Base-by-base conservation (phyloP, 2,797 vertebrate genomes). In the Morelia viridis region DNA sequence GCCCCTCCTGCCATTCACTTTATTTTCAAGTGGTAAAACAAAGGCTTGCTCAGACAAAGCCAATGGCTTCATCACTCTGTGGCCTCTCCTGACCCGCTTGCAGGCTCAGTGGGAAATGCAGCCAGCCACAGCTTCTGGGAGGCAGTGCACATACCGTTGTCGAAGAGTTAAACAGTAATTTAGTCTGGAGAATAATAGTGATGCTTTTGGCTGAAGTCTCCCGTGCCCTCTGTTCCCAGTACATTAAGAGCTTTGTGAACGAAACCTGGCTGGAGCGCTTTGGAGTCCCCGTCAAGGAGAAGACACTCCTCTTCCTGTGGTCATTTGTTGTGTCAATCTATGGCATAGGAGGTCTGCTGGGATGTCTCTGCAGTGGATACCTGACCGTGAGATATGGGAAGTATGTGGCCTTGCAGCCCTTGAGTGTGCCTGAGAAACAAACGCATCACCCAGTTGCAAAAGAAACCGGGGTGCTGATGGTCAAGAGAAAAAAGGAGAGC, bases 281-380 rank as follows among this genome's bases (percentile, higher is more conserved):
- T 90, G 97, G 97, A 80, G 41, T 95, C 11, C 96, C 97, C 85
- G 93, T 98, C 60, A 94, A 97, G 87, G 95, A 97, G 2, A 96
- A 97, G 96, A 97, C 97, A 90, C 94, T 98, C 93, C 97, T 98
- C 7, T 94, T 98, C 87, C 91, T 98, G 46, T 99, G 98, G 98
- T 98, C 98, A 85, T 94, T 98, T 92, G 97, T 98, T 24, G 98
- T 98, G 91, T 98, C 98, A 56, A 94, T 98, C 92, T 98, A 98
- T 92, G 98, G 98, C 0, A 62, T 98, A 88, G 98, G 98, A 1
- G 98, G 98, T 1, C 96, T 99, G 12, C 92, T 96, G 0, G 98
- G 98, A 19, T 98, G 98, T 1, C 95, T 99, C 19, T 96, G 98
- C 1, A 98, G 98, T 2, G 98, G 98, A 58, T 98, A 98, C 9